Conservation (phyloP, 2,888 invertebrate genomes). For the Coleophora flavipennella region DNA sequence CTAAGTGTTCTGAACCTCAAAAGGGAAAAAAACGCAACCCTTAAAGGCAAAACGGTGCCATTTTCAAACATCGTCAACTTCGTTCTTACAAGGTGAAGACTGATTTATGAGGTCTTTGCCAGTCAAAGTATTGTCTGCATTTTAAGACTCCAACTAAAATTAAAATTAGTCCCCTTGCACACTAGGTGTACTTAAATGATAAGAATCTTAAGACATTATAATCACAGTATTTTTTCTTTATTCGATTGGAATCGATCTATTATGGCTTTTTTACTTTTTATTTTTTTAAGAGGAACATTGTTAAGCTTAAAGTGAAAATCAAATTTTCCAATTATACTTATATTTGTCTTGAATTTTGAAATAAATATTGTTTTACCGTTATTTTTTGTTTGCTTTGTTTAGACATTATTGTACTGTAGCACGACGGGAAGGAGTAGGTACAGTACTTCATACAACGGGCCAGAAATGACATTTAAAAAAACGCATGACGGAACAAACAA, state of each 20-base stretch:
- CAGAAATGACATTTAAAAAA: too few species aligned
- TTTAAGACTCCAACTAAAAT: slow-evolving; percentile 37
- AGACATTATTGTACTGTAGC: too few species aligned
- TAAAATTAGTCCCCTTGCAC: slow-evolving; percentile 44
- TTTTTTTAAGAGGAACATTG: slow-evolving; percentile 40
- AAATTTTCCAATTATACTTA: slow-evolving; percentile 51
- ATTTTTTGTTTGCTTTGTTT: slow-evolving; percentile 7
- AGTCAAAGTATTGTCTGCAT: slow-evolving; percentile 59
- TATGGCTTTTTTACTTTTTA: slow-evolving; percentile 50
- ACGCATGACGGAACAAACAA: too few species aligned
- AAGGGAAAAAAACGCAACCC: too few species aligned
- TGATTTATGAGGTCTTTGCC: too few species aligned
- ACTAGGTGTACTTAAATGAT: slow-evolving; percentile 32
- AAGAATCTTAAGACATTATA: slow-evolving; percentile 45
- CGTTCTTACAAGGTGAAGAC: too few species aligned
- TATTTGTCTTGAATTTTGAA: slow-evolving; percentile 54
- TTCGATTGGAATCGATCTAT: slow-evolving; percentile 33
- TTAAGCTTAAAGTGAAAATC: slow-evolving; percentile 46
- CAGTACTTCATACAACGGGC: too few species aligned
- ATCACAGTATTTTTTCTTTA: slow-evolving; percentile 58
- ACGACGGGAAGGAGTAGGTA: too few species aligned
- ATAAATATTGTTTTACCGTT: slow-evolving; percentile 65
- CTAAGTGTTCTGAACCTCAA: too few species aligned
- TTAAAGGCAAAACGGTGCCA: too few species aligned
- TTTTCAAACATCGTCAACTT: too few species aligned